A percentile compares a stretch with the other conserved stretches of the same genome.
Evolutionary conservation across 2,113 vertebrate species (phyloP).

Genomic region (Geothlypis trichas): DNA sequence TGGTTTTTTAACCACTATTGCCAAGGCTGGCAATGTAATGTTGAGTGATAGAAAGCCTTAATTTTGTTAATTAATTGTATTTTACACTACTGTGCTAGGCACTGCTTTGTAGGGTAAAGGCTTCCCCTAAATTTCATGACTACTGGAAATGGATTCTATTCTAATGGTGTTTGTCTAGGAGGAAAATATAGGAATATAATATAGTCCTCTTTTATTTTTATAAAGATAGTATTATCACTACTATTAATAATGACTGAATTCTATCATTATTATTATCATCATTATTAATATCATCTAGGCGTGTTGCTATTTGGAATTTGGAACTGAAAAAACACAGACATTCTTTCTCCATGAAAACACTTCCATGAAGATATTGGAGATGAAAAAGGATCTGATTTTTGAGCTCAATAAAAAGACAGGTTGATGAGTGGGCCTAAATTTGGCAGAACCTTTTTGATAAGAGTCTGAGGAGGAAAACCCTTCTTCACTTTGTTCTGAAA

Average conservation of each 20-base stretch:
- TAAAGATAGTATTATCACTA: background rate
- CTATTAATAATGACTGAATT: background rate
- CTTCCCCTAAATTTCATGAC: background rate
- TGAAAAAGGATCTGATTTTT: background rate
- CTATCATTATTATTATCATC: fast-evolving
- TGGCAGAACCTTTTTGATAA: background rate
- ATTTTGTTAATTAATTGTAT: background rate
- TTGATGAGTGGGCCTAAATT: background rate
- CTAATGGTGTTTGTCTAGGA: background rate
- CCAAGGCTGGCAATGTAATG: background rate
- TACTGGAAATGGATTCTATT: background rate
- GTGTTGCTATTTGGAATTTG: background rate
- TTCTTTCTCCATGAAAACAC: background rate
- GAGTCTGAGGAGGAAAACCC: background rate
- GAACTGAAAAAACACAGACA: background rate
- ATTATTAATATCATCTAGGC: background rate
- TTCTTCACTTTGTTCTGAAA: background rate
- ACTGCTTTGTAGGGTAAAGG: background rate
- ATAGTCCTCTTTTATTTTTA: background rate
- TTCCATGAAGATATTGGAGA: background rate
- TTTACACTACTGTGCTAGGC: background rate
- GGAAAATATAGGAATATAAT: background rate
- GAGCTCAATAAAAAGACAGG: background rate
- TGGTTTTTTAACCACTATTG: background rate
- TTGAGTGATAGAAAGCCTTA: background rate